Evolutionary conservation across 2,113 vertebrate genomes (phyloP).

Genomic region (Colaptes auratus): DNA sequence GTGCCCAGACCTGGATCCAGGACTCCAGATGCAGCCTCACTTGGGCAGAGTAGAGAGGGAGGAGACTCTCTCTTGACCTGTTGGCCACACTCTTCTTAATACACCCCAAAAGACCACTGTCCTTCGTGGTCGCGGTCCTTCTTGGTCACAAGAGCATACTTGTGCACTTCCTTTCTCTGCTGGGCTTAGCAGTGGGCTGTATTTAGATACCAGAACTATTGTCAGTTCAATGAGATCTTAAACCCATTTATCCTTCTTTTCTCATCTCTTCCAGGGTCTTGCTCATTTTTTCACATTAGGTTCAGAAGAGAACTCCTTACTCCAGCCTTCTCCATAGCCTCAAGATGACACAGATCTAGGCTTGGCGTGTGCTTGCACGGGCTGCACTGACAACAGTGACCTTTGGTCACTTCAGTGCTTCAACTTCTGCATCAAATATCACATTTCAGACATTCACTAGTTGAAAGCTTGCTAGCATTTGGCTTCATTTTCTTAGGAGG

Average conservation of each 20-base stretch:
- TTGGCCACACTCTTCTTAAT: too few relatives aligned
- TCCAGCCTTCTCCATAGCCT: background rate
- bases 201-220: too few relatives aligned
- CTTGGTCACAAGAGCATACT: too few relatives aligned
- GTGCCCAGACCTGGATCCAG: too few relatives aligned
- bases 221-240: background rate
- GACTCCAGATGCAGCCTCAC: too few relatives aligned
- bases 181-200: background rate
- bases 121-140: too few relatives aligned
- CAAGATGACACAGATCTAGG: accelerated
- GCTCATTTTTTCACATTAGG: background rate
- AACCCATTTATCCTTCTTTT: background rate
- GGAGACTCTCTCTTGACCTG: too few relatives aligned
- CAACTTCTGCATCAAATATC: background rate
- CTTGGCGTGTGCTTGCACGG: background rate
- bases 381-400: background rate
- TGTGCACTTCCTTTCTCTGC: background rate
- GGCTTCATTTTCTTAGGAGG: accelerated
- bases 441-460: accelerated
- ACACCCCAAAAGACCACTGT: too few relatives aligned
- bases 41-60: too few relatives aligned
- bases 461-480: accelerated
- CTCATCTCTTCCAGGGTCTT: background rate
- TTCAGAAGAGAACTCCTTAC: background rate
- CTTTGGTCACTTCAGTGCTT: background rate